These are phyloP conservation scores for Parnassius smintheus DNA, from an alignment of 2,888 invertebrate genomes.

Conservation along the genomic window DNA sequence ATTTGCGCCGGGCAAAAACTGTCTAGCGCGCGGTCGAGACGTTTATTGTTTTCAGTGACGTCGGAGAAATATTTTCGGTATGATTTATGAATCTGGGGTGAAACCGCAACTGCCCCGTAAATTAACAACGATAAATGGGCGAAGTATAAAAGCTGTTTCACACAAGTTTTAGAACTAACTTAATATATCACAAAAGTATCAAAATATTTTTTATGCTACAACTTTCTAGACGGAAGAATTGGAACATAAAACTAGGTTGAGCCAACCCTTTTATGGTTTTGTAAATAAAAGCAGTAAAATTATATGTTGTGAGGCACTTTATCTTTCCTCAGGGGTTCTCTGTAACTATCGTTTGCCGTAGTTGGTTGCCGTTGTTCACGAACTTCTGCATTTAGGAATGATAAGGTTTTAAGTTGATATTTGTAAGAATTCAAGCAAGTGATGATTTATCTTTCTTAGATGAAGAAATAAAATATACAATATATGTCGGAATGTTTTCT, in stretches of 20 bases:
- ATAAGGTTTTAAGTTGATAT: too few relatives aligned
- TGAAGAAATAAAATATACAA: too few relatives aligned
- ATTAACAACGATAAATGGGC: constrained; percentile 26
- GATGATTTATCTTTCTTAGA: too few relatives aligned
- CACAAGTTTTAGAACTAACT: constrained; percentile 1
- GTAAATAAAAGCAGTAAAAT: too few relatives aligned
- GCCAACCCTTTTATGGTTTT: too few relatives aligned
- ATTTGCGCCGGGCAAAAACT: neutral
- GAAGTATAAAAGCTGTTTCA: constrained; percentile 8
- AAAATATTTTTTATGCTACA: neutral
- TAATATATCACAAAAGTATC: constrained; percentile 12
- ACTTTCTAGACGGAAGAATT: neutral
- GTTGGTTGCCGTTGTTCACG: too few relatives aligned
- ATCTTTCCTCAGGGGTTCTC: too few relatives aligned
- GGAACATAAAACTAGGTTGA: neutral
- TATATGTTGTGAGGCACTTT: too few relatives aligned
- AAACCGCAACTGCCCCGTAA: constrained; percentile 22
- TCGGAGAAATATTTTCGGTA: constrained; percentile 14
- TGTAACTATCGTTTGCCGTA: too few relatives aligned
- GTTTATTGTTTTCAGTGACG: constrained; percentile 26
- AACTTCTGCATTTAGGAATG: too few relatives aligned
- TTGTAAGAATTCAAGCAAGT: too few relatives aligned
- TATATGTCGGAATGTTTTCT: too few relatives aligned
- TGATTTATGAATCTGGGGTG: constrained; percentile 20
- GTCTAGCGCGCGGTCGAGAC: constrained; percentile 9